Base-by-base conservation (phyloP, 1,140 invertebrate genomes). In the Bradysia coprophila region DNA sequence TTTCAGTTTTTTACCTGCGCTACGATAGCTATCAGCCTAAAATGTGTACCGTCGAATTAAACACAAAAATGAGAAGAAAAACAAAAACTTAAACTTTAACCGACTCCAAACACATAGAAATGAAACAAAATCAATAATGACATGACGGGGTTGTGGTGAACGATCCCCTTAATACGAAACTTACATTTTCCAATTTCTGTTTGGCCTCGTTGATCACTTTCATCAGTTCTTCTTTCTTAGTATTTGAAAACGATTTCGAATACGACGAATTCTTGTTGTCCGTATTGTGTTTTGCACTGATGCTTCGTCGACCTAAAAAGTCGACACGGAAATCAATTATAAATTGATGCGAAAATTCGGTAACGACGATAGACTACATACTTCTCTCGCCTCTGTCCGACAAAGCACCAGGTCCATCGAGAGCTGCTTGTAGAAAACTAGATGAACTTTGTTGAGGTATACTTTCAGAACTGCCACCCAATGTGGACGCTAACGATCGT, bases 131-230 rank as follows among this genome's bases (percentile, higher is more conserved):
- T n/a, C n/a, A n/a, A n/a, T n/a, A n/a, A n/a, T n/a, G n/a, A n/a
- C n/a, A n/a, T n/a, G n/a, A n/a, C n/a, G n/a, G n/a, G n/a, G n/a
- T n/a, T n/a, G n/a, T n/a, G n/a, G n/a, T n/a, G n/a, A n/a, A n/a
- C n/a, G n/a, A n/a, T n/a, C n/a, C n/a, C n/a, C n/a, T n/a, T n/a
- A n/a, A n/a, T n/a, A n/a, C n/a, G n/a, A n/a, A n/a, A 74, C 76
- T 74, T 62, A 91, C 88, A 61, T 76, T 90, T 68, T 91, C 83
- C 38, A 93, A 63, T 63, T 89, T 87, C 51, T 78, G 73, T 56
- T 82, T 74, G 0, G 87, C 89, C 63, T 91, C 87, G 54, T 84
- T 76, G 55, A 91, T 85, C 53, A 84, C 71, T 54, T 83, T 75
- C 47, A 82, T 73, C 37, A 92, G 62, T 57, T 91, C 84, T 59